phyloP scores from a whole-genome alignment of 2,797 vertebrate genomes.

The Salarias fasciatus region DNA sequence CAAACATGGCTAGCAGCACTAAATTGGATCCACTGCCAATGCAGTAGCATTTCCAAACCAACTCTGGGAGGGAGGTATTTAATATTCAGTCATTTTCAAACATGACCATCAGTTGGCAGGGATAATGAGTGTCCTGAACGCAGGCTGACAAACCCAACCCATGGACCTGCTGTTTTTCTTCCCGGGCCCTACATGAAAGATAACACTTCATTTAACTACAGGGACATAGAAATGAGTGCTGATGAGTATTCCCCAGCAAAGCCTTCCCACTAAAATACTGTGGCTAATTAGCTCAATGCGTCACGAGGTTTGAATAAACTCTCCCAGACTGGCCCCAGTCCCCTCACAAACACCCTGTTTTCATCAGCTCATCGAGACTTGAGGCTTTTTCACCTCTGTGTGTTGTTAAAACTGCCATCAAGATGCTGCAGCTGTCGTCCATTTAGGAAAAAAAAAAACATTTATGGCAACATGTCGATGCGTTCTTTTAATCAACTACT shows the following conservation, averaged over 20 bases:
- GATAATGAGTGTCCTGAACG: constrained; percentile 74
- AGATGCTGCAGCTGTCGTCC: constrained; percentile 13
- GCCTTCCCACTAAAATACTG: constrained; percentile 51
- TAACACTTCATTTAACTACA: constrained; percentile 59
- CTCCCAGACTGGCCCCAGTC: constrained; percentile 8
- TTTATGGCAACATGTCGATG: constrained; percentile 19
- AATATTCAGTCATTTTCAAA: constrained; percentile 77
- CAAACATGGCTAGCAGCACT: constrained; percentile 34
- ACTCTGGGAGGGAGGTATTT: constrained; percentile 46
- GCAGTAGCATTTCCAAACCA: constrained; percentile 32
- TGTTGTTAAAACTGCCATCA: constrained; percentile 33
- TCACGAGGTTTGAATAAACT: constrained; percentile 46
- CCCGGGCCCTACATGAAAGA: constrained; percentile 48
- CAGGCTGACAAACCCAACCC: constrained; percentile 37
- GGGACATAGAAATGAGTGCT: constrained; percentile 34
- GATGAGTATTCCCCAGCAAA: constrained; percentile 41
- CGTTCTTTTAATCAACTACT: constrained; percentile 26
- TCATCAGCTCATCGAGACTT: constrained; percentile 35
- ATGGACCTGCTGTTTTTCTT: constrained; percentile 29
- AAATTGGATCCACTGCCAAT: constrained; percentile 52
- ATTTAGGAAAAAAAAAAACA: constrained; percentile 9
- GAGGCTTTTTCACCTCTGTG: constrained; percentile 16
- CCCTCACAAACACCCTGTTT: constrained; percentile 27
- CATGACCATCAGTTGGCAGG: constrained; percentile 63
- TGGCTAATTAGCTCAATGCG: constrained; percentile 55